These are phyloP conservation scores for Diachasmimorpha longicaudata DNA, from an alignment of 1,140 invertebrate species.

Conservation along the genomic window DNA sequence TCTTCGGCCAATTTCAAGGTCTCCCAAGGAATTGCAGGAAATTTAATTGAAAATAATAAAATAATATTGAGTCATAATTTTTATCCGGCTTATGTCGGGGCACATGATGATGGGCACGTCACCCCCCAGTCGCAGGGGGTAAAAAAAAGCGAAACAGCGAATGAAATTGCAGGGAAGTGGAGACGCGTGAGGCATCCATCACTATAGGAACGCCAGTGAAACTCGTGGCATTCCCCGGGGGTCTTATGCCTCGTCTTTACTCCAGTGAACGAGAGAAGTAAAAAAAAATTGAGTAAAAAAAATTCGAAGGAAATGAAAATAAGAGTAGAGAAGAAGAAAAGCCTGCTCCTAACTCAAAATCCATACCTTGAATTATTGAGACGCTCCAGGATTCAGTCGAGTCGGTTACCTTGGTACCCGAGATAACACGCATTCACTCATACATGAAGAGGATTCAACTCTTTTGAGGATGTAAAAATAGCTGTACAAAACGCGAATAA, in stretches of 20 bases:
- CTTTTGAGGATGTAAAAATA: neutral
- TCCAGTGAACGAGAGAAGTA: conserved; percentile 4
- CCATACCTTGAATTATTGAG: conserved; percentile 51
- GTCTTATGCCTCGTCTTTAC: conserved; percentile 30
- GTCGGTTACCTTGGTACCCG: conserved; percentile 34
- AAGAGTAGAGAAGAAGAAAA: conserved; percentile 28
- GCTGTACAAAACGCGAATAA: conserved; percentile 5
- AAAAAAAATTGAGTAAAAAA: conserved; percentile 7
- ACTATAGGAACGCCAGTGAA: conserved; percentile 31
- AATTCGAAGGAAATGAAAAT: conserved; percentile 5
- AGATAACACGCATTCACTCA: conserved; percentile 32
- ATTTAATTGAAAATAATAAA: no score
- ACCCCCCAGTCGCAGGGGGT: neutral
- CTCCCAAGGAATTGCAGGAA: no score
- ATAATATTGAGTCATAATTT: neutral
- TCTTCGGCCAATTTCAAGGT: no score
- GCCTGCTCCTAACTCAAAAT: conserved; percentile 42
- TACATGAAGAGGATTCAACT: neutral
- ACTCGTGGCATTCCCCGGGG: conserved; percentile 31
- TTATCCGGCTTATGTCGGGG: neutral
- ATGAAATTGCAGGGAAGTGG: conserved; percentile 22
- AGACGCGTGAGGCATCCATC: conserved; percentile 32
- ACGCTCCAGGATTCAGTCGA: conserved; percentile 34
- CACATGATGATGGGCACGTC: neutral
- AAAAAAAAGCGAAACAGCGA: conserved; percentile 16